Conservation (phyloP, 2,888 invertebrate genomes). For the Perithous albicinctus region DNA sequence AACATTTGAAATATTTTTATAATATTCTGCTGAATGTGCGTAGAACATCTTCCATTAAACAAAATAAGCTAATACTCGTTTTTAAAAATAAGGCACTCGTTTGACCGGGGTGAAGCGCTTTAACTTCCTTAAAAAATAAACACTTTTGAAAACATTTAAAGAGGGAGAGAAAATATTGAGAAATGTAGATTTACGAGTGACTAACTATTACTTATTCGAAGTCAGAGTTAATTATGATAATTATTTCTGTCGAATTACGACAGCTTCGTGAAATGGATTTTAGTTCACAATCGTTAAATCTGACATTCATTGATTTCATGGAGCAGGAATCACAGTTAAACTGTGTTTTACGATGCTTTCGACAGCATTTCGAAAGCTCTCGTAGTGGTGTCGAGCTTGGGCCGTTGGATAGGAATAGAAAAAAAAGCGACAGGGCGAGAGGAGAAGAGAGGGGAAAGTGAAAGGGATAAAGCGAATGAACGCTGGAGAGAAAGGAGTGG, state of each 20-base stretch:
- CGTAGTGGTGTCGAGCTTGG: neutral
- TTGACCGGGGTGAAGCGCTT: too few species aligned
- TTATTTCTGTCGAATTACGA: neutral
- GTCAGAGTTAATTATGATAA: neutral
- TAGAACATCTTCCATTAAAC: too few species aligned
- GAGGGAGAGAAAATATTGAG: too few species aligned
- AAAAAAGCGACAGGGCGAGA: too few species aligned
- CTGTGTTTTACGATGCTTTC: neutral
- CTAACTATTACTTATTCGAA: neutral
- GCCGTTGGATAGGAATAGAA: neutral
- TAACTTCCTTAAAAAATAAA: too few species aligned
- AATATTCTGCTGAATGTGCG: too few species aligned
- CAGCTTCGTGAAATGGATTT: neutral
- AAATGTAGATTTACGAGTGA: too few species aligned
- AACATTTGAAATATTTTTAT: too few species aligned
- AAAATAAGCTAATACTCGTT: too few species aligned
- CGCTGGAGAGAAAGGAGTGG: conserved; percentile 6
- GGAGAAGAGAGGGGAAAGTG: neutral
- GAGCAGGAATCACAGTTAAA: neutral
- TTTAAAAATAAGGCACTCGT: too few species aligned
- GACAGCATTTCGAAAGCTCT: conserved; percentile 27
- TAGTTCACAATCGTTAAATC: neutral
- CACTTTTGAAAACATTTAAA: too few species aligned
- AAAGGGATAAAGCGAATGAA: neutral
- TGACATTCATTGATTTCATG: neutral